These are phyloP conservation scores for Apus apus DNA, from an alignment of 2,113 vertebrate species.

Conservation along the genomic window DNA sequence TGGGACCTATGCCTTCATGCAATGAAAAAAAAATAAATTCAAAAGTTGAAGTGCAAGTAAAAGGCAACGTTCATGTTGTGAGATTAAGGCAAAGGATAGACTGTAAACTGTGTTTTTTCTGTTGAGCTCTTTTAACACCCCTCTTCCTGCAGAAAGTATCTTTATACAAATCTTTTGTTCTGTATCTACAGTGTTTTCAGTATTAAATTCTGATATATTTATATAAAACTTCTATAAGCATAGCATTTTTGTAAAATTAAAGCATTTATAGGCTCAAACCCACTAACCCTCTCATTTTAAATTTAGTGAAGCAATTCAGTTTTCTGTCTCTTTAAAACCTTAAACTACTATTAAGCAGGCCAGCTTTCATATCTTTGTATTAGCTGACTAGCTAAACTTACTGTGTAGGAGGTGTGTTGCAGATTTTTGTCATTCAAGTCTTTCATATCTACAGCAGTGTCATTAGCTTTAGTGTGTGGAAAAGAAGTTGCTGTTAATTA, in stretches of 20 bases:
- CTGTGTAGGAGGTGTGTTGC: conserved; percentile 3
- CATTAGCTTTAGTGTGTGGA: not conserved
- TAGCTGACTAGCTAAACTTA: conserved; percentile 15
- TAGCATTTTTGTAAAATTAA: not conserved
- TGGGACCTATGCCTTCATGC: not conserved
- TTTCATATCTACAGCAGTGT: not conserved
- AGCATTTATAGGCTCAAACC: not conserved
- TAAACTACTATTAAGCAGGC: not conserved
- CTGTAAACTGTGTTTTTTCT: not conserved
- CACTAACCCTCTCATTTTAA: not conserved
- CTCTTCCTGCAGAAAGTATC: not conserved
- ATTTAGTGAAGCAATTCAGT: not conserved
- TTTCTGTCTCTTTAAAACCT: not conserved
- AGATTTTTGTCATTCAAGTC: conserved; percentile 51
- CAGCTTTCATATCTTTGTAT: not conserved
- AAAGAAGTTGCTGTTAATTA: not conserved
- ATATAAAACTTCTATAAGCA: not conserved
- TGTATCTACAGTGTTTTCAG: not conserved
- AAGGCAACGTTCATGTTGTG: not conserved
- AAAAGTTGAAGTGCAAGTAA: not conserved
- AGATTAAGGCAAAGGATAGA: not conserved
- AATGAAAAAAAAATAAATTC: no score
- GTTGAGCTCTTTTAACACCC: not conserved
- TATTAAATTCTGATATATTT: not conserved
- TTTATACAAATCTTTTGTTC: not conserved